Evolutionary conservation across 2,888 invertebrate genomes (phyloP).

Genomic region (Epistrophella euchroma): DNA sequence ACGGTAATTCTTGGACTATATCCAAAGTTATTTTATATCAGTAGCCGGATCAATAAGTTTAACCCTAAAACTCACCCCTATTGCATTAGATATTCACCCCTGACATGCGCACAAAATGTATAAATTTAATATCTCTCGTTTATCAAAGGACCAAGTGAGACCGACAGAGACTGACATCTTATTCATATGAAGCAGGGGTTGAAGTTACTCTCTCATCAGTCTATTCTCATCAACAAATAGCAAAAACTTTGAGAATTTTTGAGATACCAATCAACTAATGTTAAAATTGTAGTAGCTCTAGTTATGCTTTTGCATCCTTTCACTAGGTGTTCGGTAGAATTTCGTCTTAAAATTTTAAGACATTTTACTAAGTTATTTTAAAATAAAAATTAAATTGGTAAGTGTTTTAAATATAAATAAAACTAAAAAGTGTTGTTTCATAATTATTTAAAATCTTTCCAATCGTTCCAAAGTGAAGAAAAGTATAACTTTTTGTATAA

Average conservation of each 20-base stretch:
- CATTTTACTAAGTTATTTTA: neutral
- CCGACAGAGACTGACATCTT: neutral
- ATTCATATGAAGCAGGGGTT: constrained; percentile 38
- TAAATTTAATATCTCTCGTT: neutral
- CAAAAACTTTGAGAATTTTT: constrained; percentile 46
- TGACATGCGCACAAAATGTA: constrained; percentile 53
- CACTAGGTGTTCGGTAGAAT: constrained; percentile 52
- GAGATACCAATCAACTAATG: constrained; percentile 43
- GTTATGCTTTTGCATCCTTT: constrained; percentile 69
- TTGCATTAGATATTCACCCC: constrained; percentile 66
- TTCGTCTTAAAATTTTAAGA: constrained; percentile 29
- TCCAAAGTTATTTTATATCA: constrained; percentile 27
- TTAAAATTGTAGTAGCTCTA: constrained; percentile 57
- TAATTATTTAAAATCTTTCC: neutral
- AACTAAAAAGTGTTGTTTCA: neutral
- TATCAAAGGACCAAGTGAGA: neutral
- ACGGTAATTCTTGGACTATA: constrained; percentile 22
- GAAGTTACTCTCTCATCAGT: constrained; percentile 35
- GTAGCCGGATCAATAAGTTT: constrained; percentile 43
- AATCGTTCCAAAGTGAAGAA: neutral
- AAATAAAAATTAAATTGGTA: constrained; percentile 36
- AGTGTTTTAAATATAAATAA: constrained; percentile 9
- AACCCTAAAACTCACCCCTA: constrained; percentile 50
- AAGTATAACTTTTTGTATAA: neutral
- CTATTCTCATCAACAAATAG: constrained; percentile 45